Conservation (phyloP, 2,797 vertebrate species). For the Xerus rutilus region DNA sequence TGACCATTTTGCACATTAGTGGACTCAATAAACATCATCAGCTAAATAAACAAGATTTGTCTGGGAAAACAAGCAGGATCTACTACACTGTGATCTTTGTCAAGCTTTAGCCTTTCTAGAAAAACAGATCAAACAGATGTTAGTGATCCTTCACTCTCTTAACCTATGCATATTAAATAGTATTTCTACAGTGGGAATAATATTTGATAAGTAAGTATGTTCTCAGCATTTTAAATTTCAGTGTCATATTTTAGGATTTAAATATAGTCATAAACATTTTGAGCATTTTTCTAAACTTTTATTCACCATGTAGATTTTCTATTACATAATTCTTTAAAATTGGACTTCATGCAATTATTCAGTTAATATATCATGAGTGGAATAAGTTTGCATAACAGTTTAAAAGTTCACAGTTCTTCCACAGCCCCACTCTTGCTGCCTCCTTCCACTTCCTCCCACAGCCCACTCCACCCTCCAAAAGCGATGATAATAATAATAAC, state of each 20-base stretch:
- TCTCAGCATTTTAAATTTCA: constrained; percentile 8
- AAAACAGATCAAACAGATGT: constrained; percentile 24
- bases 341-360: background rate
- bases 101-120: constrained; percentile 55
- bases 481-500: background rate
- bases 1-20: constrained; percentile 22
- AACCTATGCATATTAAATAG: background rate
- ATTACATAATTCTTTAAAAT: constrained; percentile 27
- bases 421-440: background rate
- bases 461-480: fast-evolving
- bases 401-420: background rate
- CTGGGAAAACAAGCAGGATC: constrained; percentile 5
- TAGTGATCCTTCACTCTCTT: background rate
- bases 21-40: constrained; percentile 57
- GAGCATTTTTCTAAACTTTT: constrained; percentile 47
- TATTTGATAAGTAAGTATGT: background rate
- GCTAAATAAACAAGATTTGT: constrained; percentile 62
- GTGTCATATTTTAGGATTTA: background rate
- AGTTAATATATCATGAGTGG: background rate
- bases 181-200: background rate
- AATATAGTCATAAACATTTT: background rate
- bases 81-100: constrained; percentile 29
- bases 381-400: background rate
- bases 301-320: background rate
- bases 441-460: background rate